A percentile compares a stretch with the other conserved stretches of the same genome.
Evolutionary conservation across 53 echinoderm and acorn worm genomes (phyloP).

Genomic region (Temnopleurus reevesii): DNA sequence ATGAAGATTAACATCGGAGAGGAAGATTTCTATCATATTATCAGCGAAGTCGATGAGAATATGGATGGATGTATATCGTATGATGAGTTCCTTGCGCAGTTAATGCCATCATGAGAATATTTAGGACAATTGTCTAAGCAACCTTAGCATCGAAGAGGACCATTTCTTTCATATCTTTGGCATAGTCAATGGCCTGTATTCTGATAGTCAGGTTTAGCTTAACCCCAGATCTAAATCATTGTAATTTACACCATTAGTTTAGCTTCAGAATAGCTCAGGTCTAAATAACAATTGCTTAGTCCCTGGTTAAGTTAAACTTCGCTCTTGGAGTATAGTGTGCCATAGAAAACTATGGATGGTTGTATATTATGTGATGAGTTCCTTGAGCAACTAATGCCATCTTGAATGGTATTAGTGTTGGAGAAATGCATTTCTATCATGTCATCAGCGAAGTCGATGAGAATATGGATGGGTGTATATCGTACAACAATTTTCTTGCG

Average conservation of each 20-base stretch:
- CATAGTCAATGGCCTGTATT: no score
- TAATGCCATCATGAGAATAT: conserved; percentile 33
- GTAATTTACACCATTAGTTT: no score
- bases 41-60: conserved; percentile 83
- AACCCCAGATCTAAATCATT: no score
- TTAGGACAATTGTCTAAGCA: neutral
- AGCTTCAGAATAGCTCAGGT: no score
- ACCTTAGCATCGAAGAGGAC: neutral
- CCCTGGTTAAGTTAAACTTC: no score
- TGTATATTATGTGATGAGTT: no score
- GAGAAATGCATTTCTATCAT: conserved; percentile 89
- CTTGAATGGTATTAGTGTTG: conserved; percentile 62
- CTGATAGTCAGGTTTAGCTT: no score
- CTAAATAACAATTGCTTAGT: no score
- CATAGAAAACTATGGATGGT: no score
- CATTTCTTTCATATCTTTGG: no score
- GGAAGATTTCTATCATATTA: conserved; percentile 88
- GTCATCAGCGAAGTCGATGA: conserved; percentile 84
- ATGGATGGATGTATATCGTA: conserved; percentile 91
- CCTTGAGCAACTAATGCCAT: no score
- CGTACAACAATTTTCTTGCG: conserved; percentile 86
- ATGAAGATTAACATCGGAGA: conserved; percentile 71
- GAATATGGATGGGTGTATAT: conserved; percentile 86
- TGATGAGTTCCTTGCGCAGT: conserved; percentile 81
- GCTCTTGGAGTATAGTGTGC: no score